Evolutionary conservation across 1,140 invertebrate species (phyloP).

Genomic region (Scaptomyza montana): DNA sequence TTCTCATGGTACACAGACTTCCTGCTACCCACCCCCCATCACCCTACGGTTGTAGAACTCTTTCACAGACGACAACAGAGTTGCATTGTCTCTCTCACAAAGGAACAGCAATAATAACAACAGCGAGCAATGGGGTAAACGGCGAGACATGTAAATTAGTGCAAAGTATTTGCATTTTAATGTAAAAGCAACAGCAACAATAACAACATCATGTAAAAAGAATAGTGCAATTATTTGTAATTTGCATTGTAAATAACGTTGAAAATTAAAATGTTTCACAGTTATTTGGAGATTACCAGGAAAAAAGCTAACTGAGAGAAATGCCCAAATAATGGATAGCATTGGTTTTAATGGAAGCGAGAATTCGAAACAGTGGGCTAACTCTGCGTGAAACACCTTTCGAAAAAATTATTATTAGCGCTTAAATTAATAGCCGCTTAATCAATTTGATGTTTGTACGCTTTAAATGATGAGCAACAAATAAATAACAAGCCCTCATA

Average conservation of each 20-base stretch:
- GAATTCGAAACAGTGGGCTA: neutral
- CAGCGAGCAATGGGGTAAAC: constrained; percentile 11
- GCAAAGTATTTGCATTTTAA: constrained; percentile 74
- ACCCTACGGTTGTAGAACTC: constrained; percentile 11
- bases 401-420: constrained; percentile 20
- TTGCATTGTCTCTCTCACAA: constrained; percentile 37
- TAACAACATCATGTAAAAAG: constrained; percentile 13
- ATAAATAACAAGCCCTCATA: constrained; percentile 9
- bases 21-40: constrained; percentile 12
- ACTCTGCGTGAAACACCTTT: constrained; percentile 33
- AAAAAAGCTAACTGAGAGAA: neutral
- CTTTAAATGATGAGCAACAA: constrained; percentile 14
- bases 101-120: constrained; percentile 15
- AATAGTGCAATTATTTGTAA: constrained; percentile 72
- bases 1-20: constrained; percentile 60
- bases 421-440: neutral
- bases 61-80: constrained; percentile 34
- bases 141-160: constrained; percentile 76
- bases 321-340: neutral
- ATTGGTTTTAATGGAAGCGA: neutral
- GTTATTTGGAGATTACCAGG: neutral
- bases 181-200: constrained; percentile 45
- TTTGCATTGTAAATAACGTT: constrained; percentile 65
- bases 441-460: constrained; percentile 5
- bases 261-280: constrained; percentile 29